Evolutionary conservation across 1,140 invertebrate genomes (phyloP).

Genomic region (Ips typographus): DNA sequence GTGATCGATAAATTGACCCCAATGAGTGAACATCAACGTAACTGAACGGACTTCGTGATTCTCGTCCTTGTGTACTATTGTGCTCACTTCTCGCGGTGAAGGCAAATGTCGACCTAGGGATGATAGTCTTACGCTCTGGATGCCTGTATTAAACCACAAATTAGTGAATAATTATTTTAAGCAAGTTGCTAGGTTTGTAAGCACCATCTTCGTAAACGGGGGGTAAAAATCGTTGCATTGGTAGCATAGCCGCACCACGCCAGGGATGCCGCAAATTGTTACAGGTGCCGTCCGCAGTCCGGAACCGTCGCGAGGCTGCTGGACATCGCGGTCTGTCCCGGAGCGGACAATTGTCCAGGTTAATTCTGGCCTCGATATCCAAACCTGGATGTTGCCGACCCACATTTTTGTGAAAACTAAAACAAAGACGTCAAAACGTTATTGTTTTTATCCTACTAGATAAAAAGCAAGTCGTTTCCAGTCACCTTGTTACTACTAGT

Average conservation of each 20-base stretch:
- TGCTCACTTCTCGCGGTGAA: conserved; percentile 67
- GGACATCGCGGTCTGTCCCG: conserved; percentile 58
- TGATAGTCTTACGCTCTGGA: conserved; percentile 54
- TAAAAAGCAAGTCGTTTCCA: too few species aligned
- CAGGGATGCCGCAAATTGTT: conserved; percentile 75
- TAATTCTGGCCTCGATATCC: conserved; percentile 27
- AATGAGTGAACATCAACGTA: conserved; percentile 83
- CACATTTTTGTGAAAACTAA: conserved; percentile 41
- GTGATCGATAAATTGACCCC: conserved; percentile 83
- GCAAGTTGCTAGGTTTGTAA: not conserved
- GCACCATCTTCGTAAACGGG: conserved; percentile 81
- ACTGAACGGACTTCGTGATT: conserved; percentile 60
- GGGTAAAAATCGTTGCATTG: conserved; percentile 78
- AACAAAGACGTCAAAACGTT: conserved; percentile 10
- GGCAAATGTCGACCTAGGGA: conserved; percentile 56
- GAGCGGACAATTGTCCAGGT: conserved; percentile 19
- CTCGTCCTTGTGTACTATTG: conserved; percentile 63
- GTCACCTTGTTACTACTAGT: too few species aligned
- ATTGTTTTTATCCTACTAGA: too few species aligned
- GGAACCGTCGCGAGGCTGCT: conserved; percentile 63
- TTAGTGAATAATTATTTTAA: not conserved
- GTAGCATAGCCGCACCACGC: conserved; percentile 81
- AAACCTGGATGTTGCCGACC: conserved; percentile 30
- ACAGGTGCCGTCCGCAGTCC: conserved; percentile 83
- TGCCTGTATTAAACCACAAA: conserved; percentile 30